phyloP scores from a whole-genome alignment of 2,888 invertebrate species.

The Ashinkailepas kermadecensis region DNA sequence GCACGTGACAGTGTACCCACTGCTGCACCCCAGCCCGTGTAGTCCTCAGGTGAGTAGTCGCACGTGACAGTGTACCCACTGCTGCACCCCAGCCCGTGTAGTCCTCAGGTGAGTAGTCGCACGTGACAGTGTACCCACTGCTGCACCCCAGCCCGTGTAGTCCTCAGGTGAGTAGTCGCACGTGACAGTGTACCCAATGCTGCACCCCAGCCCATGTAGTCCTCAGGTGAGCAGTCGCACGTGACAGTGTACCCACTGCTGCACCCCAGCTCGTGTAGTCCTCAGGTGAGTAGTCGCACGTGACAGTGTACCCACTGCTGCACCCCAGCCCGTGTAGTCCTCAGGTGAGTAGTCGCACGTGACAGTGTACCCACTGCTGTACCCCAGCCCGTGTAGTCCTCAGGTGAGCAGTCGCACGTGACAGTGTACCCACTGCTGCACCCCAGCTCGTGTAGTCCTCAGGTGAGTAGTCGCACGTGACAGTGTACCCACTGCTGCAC shows the following conservation, averaged over 20 bases:
- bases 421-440: not conserved
- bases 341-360: too few species aligned
- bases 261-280: not conserved
- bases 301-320: not conserved
- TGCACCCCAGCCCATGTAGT: not conserved
- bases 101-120: not conserved
- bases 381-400: not conserved
- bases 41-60: not conserved
- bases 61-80: not conserved
- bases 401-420: not conserved
- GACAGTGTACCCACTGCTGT: not conserved
- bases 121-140: not conserved
- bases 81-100: not conserved
- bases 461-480: not conserved
- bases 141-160: too few species aligned
- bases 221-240: not conserved
- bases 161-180: too few species aligned
- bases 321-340: too few species aligned
- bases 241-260: not conserved
- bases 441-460: not conserved
- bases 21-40: not conserved
- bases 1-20: not conserved
- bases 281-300: not conserved
- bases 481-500: not conserved
- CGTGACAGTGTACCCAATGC: not conserved